phyloP scores from a whole-genome alignment of 2,888 invertebrate genomes.

The Dromius quadrimaculatus region DNA sequence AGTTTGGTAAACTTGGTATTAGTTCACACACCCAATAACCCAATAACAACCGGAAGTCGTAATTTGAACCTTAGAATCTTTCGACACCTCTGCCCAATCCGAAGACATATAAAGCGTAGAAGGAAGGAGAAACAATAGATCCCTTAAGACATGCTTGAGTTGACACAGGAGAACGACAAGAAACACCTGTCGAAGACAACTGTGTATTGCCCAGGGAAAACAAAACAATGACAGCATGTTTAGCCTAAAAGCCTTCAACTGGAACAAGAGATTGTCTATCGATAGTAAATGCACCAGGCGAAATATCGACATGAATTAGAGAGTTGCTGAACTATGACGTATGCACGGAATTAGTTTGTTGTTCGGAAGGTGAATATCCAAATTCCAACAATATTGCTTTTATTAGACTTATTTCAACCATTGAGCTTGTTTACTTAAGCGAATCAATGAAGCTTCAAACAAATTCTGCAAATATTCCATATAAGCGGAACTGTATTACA shows the following conservation, averaged over 20 bases:
- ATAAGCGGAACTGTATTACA: too few species aligned
- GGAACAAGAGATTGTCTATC: background rate
- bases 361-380: too few species aligned
- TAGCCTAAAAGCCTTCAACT: background rate
- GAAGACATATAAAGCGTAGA: background rate
- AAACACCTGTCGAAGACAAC: background rate
- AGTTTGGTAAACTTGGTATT: background rate
- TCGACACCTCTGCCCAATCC: background rate
- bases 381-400: too few species aligned
- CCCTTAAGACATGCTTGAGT: slow-evolving; percentile 26
- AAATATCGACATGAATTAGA: background rate
- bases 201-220: background rate
- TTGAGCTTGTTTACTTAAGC: too few species aligned
- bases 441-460: too few species aligned
- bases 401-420: too few species aligned
- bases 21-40: background rate
- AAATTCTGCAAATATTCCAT: too few species aligned
- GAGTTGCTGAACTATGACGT: too few species aligned
- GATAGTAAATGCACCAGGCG: background rate
- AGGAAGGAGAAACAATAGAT: background rate
- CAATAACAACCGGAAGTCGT: background rate
- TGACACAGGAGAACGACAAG: slow-evolving; percentile 6
- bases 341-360: too few species aligned
- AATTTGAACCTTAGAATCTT: background rate
- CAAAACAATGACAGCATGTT: slow-evolving; percentile 7